Conservation (phyloP, 1,140 invertebrate species). For the Heliconius eleuchia region DNA sequence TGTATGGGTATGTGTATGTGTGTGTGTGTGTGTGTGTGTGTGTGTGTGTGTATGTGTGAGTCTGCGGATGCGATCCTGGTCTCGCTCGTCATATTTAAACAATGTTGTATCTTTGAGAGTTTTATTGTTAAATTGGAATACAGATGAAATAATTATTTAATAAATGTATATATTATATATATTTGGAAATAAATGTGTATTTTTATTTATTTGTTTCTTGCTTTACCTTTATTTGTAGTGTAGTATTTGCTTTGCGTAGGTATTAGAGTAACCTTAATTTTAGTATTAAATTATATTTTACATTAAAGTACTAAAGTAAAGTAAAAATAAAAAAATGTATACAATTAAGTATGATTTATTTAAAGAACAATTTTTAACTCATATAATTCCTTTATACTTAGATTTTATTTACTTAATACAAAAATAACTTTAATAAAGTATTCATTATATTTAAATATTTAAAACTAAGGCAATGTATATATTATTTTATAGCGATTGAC, state of each 20-base stretch:
- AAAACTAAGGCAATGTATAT: background rate
- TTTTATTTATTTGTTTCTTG: conserved; percentile 49
- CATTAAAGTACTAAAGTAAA: no score
- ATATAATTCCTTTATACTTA: no score
- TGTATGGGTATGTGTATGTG: background rate
- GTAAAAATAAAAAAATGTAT: background rate
- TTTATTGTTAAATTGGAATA: conserved; percentile 81
- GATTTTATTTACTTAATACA: background rate
- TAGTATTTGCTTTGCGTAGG: background rate
- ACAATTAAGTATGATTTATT: background rate
- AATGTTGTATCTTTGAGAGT: conserved; percentile 80
- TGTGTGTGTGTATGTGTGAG: background rate
- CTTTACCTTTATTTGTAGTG: background rate
- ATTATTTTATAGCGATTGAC: background rate
- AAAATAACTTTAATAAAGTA: conserved; percentile 1
- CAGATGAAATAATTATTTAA: conserved; percentile 79
- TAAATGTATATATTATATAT: conserved; percentile 81
- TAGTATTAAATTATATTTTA: no score
- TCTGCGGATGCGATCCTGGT: conserved; percentile 63
- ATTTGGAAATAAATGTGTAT: conserved; percentile 70
- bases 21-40: background rate
- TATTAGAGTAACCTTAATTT: background rate
- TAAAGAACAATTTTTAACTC: background rate
- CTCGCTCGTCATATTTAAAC: conserved; percentile 71
- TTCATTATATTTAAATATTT: background rate